phyloP scores from a whole-genome alignment of 2,888 invertebrate genomes.

The Raillietiella orientalis region DNA sequence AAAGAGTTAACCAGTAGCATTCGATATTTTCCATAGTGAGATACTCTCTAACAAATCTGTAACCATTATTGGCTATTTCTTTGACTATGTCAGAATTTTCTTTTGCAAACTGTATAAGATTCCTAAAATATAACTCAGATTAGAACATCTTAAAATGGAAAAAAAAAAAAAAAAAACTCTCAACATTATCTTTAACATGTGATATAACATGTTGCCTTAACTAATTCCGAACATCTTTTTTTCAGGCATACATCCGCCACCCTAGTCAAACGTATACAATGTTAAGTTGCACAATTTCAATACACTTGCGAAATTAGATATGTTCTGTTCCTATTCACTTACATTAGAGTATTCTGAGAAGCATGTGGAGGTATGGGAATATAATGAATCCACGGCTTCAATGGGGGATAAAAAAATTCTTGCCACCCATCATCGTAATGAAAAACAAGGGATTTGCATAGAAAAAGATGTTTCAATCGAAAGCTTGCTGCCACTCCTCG shows the following conservation, averaged over 20 bases:
- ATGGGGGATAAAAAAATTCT: conserved; percentile 67
- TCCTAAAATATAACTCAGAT: conserved; percentile 11
- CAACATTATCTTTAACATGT: no score
- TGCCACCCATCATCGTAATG: conserved; percentile 80
- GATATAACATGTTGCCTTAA: no score
- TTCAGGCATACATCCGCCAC: no score
- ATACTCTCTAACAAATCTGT: conserved; percentile 46
- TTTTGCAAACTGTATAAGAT: conserved; percentile 35
- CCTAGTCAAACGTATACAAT: no score
- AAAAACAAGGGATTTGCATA: conserved; percentile 69
- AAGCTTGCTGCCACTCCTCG: conserved; percentile 92
- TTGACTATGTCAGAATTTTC: conserved; percentile 34
- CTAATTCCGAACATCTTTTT: no score
- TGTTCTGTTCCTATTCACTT: no score
- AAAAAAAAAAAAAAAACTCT: conserved; percentile 1
- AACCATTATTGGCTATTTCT: conserved; percentile 50
- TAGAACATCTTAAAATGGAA: conserved; percentile 2
- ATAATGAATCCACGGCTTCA: conserved; percentile 87
- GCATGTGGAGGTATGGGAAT: conserved; percentile 42
- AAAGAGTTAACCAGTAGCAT: conserved; percentile 54
- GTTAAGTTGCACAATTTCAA: no score
- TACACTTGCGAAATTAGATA: no score
- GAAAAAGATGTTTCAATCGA: conserved; percentile 71
- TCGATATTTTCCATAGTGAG: conserved; percentile 42
- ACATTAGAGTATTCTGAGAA: conserved; percentile 31